These are phyloP conservation scores for Entomobrya multifasciata DNA, from an alignment of 2,888 invertebrate genomes.

Conservation along the genomic window DNA sequence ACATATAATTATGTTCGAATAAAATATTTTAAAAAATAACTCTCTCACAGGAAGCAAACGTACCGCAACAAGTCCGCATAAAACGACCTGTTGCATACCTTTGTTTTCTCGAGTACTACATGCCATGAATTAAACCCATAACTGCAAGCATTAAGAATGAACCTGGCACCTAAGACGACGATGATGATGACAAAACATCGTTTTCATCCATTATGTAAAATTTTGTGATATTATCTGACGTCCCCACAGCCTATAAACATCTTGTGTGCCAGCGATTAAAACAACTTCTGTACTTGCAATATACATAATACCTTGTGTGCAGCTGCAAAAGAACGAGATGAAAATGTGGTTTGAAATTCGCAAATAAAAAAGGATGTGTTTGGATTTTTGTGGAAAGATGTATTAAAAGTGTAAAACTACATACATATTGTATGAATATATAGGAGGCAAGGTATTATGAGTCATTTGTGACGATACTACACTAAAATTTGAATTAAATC, in stretches of 20 bases:
- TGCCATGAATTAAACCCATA: too few relatives aligned
- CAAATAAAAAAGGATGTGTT: not conserved
- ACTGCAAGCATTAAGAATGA: too few relatives aligned
- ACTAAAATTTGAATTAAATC: not conserved
- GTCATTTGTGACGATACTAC: not conserved
- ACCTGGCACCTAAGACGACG: too few relatives aligned
- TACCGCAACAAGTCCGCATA: not conserved
- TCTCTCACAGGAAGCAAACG: not conserved
- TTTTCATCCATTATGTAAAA: too few relatives aligned
- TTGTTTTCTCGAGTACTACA: not conserved
- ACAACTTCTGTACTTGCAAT: too few relatives aligned
- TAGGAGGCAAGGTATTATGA: too few relatives aligned
- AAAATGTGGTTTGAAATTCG: not conserved
- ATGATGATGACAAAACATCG: too few relatives aligned
- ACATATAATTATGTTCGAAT: not conserved
- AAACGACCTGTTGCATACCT: not conserved
- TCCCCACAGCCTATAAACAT: too few relatives aligned
- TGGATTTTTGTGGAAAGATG: not conserved
- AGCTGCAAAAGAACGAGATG: not conserved
- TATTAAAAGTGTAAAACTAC: not conserved
- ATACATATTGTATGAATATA: too few relatives aligned
- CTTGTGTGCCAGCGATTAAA: too few relatives aligned
- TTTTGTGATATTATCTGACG: too few relatives aligned
- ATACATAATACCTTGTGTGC: too few relatives aligned
- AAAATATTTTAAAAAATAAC: not conserved